These are phyloP conservation scores for Sylvicapra grimmia DNA, from an alignment of 2,113 vertebrate genomes.

Conservation along the genomic window DNA sequence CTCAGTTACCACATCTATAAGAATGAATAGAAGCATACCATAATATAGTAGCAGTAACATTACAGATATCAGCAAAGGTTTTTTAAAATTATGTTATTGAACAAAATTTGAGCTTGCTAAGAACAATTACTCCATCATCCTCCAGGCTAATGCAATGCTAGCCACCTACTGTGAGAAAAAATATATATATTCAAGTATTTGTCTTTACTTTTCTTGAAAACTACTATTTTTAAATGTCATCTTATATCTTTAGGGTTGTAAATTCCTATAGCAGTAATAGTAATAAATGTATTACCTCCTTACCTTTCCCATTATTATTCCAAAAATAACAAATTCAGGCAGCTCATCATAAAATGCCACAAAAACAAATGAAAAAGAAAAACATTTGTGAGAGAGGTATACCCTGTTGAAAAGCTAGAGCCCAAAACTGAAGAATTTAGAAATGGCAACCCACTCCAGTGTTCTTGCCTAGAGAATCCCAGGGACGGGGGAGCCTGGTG, in stretches of 20 bases:
- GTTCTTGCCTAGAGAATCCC: too few species aligned
- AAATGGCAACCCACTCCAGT: background rate
- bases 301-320: constrained; percentile 62
- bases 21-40: background rate
- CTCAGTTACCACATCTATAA: background rate
- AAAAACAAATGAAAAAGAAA: constrained; percentile 68
- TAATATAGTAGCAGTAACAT: background rate
- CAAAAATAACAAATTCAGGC: constrained; percentile 62
- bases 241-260: constrained; percentile 17
- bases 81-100: background rate
- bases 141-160: background rate
- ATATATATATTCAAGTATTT: background rate
- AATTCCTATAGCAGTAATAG: constrained; percentile 39
- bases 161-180: background rate
- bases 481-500: too few species aligned
- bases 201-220: background rate
- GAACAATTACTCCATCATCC: background rate
- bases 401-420: background rate
- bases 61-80: background rate
- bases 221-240: constrained; percentile 5
- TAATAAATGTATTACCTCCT: constrained; percentile 64
- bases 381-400: background rate
- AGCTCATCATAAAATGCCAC: constrained; percentile 29
- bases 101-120: background rate
- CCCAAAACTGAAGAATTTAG: background rate